Evolutionary conservation across 2,888 invertebrate species (phyloP), one percentile per base, ranked within the genome.

Genomic region (Xestia rhomboidea): DNA sequence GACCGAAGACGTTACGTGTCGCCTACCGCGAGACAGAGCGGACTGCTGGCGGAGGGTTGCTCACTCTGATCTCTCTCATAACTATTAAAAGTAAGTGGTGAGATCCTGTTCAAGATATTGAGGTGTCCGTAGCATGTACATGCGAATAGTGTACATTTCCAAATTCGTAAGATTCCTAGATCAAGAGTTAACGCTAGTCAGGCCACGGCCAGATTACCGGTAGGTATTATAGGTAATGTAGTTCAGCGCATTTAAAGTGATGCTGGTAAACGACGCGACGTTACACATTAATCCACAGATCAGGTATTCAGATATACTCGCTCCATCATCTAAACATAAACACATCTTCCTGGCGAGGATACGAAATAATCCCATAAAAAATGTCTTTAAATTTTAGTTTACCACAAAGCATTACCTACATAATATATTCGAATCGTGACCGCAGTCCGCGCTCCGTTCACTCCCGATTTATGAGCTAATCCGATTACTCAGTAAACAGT

Each of bases 401-500:
- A 0, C 44, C 44, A 54, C 18, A 46, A 44, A 73, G 34, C 64
- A 63, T 49, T 34, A 62, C 44, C 1, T 4, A 34, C n/a, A 38
- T 38, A 38, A 38, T 38, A 63, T 41, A 62, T 46, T 54, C 73
- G 24, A 63, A 57, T 24, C 15, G 15, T 49, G n/a, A 46, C 30
- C 27, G 21, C 63, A 38, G 41, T 51, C 44, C 30, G n/a, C 30
- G 11, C 54, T 51, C 30, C 21, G 30, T 62, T 41, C 60, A 21
- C 60, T 60, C 41, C 27, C 49, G 41, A 51, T 46, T 74, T 49
- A 46, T 34, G 57, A 66, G 41, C 54, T 82, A 49, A 78, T 79
- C 74, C 54, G 71, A 69, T 75, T 70, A 66, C 54, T 72, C 62
- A 49, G 54, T 51, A 54, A 70, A 63, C 57, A 49, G 34, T 73